phyloP scores from a whole-genome alignment of 2,888 invertebrate genomes.

The Sericinus montela region DNA sequence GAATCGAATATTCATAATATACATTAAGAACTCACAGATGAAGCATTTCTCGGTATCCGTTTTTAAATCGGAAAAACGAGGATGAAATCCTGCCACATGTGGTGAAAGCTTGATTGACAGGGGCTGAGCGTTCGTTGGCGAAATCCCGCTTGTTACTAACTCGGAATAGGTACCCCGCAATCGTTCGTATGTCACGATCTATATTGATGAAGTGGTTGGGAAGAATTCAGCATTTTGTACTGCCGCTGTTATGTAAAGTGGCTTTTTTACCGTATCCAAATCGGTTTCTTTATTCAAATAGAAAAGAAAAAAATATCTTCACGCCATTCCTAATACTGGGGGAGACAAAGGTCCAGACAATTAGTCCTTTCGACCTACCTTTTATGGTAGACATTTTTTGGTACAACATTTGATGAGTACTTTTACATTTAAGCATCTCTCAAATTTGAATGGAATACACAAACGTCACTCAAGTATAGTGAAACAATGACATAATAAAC shows the following conservation, averaged over 20 bases:
- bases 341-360: no score
- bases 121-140: conserved; percentile 1
- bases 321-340: no score
- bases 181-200: not conserved
- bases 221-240: conserved; percentile 1
- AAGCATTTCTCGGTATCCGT: not conserved
- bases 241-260: not conserved
- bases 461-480: no score
- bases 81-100: not conserved
- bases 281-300: no score
- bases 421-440: no score
- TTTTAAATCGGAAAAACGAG: conserved; percentile 4
- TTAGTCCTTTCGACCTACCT: no score
- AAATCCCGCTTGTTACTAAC: conserved; percentile 4
- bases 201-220: conserved; percentile 10
- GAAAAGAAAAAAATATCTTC: no score
- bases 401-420: no score
- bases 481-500: no score
- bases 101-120: conserved; percentile 11
- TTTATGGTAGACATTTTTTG: no score
- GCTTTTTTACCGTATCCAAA: not conserved
- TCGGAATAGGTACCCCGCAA: conserved; percentile 6
- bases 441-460: no score
- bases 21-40: not conserved
- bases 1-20: no score